phyloP scores from a whole-genome alignment of 2,113 vertebrate species.

The Orthonyx spaldingii region DNA sequence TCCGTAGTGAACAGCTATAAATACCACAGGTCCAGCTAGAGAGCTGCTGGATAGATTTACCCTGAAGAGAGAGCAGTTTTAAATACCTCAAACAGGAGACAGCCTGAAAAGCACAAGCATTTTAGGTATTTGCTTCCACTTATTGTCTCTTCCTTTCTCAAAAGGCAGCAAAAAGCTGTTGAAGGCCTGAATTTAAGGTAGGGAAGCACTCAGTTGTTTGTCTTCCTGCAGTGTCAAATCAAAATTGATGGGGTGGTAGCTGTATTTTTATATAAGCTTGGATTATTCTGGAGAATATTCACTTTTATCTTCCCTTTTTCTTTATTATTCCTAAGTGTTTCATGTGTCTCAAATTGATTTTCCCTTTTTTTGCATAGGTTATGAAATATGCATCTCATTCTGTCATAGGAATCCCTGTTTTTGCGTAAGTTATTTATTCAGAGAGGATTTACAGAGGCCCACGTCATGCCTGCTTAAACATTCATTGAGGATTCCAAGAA shows the following conservation, averaged over 20 bases:
- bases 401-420: not conserved
- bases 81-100: not conserved
- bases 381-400: conserved; percentile 25
- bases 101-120: not conserved
- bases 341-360: not conserved
- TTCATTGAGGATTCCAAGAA: conserved; percentile 54
- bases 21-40: not conserved
- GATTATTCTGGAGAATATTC: not conserved
- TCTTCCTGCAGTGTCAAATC: not conserved
- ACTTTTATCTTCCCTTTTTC: not conserved
- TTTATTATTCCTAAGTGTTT: not conserved
- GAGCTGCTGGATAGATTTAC: not conserved
- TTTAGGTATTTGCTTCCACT: not conserved
- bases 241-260: not conserved
- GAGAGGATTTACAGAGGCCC: conserved; percentile 33
- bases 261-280: not conserved
- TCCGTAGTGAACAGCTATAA: not conserved
- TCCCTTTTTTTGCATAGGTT: conserved; percentile 8
- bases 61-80: not conserved
- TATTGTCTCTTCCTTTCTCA: not conserved
- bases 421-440: conserved; percentile 7
- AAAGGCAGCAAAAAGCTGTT: not conserved
- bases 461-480: conserved; percentile 56
- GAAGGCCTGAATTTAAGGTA: not conserved
- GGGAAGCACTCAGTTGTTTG: not conserved